Conservation (phyloP, 2,888 invertebrate species). For the Epinotia bilunana region DNA sequence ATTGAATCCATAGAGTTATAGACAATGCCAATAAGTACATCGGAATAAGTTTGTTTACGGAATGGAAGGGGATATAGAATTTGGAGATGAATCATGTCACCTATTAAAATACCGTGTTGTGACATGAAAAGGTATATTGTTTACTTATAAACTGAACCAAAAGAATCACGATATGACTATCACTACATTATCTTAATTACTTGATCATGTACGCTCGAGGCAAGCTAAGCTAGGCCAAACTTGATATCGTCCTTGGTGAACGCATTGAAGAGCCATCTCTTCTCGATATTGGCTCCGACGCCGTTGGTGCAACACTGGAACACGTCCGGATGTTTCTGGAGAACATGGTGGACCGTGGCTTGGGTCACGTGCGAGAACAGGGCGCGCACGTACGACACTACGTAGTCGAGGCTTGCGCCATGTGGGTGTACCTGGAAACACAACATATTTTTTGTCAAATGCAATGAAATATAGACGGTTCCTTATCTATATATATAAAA, state of each 20-base stretch:
- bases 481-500: no score
- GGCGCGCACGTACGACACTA: conserved; percentile 95
- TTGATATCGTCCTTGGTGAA: conserved; percentile 68
- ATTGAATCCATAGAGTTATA: no score
- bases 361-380: conserved; percentile 89
- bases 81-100: no score
- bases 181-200: neutral
- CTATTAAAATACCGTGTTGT: conserved; percentile 25
- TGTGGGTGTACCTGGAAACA: conserved; percentile 92
- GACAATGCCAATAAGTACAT: no score
- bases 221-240: conserved; percentile 1
- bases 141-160: neutral
- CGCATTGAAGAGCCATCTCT: conserved; percentile 94
- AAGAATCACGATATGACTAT: conserved; percentile 15
- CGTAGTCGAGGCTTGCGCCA: conserved; percentile 95
- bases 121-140: conserved; percentile 30
- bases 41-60: no score
- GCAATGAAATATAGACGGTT: no score
- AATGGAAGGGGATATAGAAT: neutral
- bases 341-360: conserved; percentile 90
- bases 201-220: conserved; percentile 10
- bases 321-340: conserved; percentile 91
- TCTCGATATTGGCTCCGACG: conserved; percentile 93
- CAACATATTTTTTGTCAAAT: neutral
- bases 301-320: conserved; percentile 92